These are phyloP conservation scores for Gambusia yucatana DNA, from an alignment of 2,797 vertebrate species.

Conservation along the genomic window DNA sequence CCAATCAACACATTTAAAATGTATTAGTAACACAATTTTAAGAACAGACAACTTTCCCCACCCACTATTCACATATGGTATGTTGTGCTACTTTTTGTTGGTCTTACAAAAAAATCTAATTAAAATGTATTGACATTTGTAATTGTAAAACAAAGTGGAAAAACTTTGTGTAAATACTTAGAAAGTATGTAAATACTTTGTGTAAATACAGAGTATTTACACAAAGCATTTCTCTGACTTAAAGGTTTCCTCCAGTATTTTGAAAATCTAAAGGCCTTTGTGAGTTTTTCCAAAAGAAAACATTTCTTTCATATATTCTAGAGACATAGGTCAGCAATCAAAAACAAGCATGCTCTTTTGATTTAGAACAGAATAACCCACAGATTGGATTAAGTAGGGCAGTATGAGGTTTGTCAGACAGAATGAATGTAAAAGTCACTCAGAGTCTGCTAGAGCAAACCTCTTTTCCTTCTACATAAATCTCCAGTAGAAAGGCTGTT, in stretches of 20 bases:
- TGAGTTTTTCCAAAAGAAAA: slow-evolving; percentile 6
- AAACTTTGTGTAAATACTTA: not conserved
- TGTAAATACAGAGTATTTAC: not conserved
- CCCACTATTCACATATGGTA: not conserved
- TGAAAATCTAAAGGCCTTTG: not conserved
- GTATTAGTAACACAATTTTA: not conserved
- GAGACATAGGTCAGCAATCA: slow-evolving; percentile 8
- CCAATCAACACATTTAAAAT: not conserved
- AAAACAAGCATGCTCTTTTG: not conserved
- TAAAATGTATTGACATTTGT: not conserved
- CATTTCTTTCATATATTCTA: not conserved
- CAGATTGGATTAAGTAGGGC: slow-evolving; percentile 25
- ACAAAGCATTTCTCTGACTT: not conserved
- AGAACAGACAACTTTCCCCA: not conserved
- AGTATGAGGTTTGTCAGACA: slow-evolving; percentile 45
- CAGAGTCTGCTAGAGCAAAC: slow-evolving; percentile 11
- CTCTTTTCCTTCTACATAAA: slow-evolving; percentile 29
- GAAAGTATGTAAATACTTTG: not conserved
- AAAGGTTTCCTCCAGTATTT: not conserved
- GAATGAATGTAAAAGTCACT: slow-evolving; percentile 26
- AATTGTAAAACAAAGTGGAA: not conserved
- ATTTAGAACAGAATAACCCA: not conserved
- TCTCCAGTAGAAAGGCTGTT: slow-evolving; percentile 12
- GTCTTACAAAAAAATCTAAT: not conserved
- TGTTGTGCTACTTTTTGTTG: not conserved